These are phyloP conservation scores for Sebastolobus altivelis DNA, from an alignment of 2,797 vertebrate genomes.

Conservation along the genomic window DNA sequence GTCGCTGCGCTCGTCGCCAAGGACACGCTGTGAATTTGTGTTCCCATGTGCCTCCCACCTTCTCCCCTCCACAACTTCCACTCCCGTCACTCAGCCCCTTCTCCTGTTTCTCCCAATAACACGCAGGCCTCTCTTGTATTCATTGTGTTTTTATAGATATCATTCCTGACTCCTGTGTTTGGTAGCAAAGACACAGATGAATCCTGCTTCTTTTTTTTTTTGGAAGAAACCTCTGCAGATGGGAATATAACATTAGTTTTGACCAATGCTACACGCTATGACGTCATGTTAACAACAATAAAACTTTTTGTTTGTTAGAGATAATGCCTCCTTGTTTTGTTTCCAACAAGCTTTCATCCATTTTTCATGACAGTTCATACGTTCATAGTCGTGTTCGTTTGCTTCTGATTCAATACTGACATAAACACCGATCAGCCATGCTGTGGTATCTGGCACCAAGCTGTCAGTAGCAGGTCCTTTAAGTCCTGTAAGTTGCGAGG, in stretches of 20 bases:
- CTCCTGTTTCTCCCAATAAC: conserved; percentile 24
- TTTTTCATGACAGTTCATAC: not conserved
- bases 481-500: too few relatives aligned
- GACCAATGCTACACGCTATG: conserved; percentile 19
- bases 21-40: conserved; percentile 52
- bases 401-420: not conserved
- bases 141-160: conserved; percentile 9
- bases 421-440: too few relatives aligned
- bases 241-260: conserved; percentile 62
- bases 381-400: not conserved
- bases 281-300: conserved; percentile 66
- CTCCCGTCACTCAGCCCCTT: conserved; percentile 26
- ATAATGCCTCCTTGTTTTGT: conserved; percentile 8
- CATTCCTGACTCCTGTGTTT: conserved; percentile 6
- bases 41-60: conserved; percentile 36
- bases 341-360: not conserved
- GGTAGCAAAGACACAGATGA: conserved; percentile 20
- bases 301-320: conserved; percentile 57
- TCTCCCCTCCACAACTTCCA: conserved; percentile 41
- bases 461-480: too few relatives aligned
- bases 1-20: conserved; percentile 39
- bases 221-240: conserved; percentile 12
- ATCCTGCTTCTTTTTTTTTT: not conserved
- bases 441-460: too few relatives aligned
- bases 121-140: conserved; percentile 15